These are phyloP conservation scores for Oegoconia quadripuncta DNA, from an alignment of 2,888 invertebrate species.

Conservation along the genomic window DNA sequence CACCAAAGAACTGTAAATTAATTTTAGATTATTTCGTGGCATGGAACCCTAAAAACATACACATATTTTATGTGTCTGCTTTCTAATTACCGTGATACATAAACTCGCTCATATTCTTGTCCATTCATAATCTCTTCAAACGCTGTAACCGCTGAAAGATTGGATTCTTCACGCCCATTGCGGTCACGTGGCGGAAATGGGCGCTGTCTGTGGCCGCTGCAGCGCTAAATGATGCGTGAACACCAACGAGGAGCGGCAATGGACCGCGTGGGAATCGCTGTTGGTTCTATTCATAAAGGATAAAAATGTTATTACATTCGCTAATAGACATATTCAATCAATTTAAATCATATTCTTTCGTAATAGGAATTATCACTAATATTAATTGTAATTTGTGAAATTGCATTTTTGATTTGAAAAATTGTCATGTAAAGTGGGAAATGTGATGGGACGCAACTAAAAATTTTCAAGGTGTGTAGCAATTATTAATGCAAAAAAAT, in stretches of 20 bases:
- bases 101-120: constrained; percentile 3
- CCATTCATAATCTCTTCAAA: constrained; percentile 9
- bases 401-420: too few relatives aligned
- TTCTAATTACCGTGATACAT: constrained; percentile 9
- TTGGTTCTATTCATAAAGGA: constrained; percentile 20
- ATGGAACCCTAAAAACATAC: constrained; percentile 7
- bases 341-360: constrained; percentile 1
- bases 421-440: too few relatives aligned
- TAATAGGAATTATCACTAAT: not conserved
- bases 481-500: too few relatives aligned
- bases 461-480: too few relatives aligned
- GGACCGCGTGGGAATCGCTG: constrained; percentile 53
- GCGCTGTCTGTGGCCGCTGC: constrained; percentile 46
- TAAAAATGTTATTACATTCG: constrained; percentile 23
- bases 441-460: too few relatives aligned
- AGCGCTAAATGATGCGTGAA: constrained; percentile 56
- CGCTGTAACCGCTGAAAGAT: constrained; percentile 17
- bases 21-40: too few relatives aligned
- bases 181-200: constrained; percentile 63
- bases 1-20: too few relatives aligned
- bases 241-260: constrained; percentile 42
- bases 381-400: not conserved
- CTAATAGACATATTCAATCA: constrained; percentile 4
- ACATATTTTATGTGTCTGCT: constrained; percentile 4
- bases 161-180: constrained; percentile 35